Base-by-base conservation (phyloP, 2,113 vertebrate genomes). In the Alosa alosa region DNA sequence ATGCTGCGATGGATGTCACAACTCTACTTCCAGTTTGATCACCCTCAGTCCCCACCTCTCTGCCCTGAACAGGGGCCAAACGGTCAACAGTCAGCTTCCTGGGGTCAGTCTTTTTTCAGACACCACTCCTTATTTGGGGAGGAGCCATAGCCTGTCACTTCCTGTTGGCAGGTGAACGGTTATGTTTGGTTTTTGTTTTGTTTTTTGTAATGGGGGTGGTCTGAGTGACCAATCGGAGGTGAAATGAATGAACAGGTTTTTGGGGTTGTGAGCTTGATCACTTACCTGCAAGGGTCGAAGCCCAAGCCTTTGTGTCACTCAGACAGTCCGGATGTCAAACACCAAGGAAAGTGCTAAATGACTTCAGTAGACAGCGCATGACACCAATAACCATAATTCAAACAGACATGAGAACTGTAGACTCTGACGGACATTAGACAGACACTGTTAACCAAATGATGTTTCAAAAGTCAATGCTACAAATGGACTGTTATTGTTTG, bases 241-340 rank as follows among this genome's bases (percentile, higher is more conserved):
- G 31, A 17, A 78, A 78, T 11, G 72, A 78, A 78, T 36, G 72
- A 36, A 78, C 25, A 17, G 72, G 25, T 92, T 78, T 17, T 31
- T 15, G 36, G 72, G 72, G 31, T 36, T 13, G 11, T 17, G 72
- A 78, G 31, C 13, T 39, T 15, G 72, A 78, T 78, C 87, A 86
- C 85, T 90, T 90, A 89, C 90, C 92, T 90, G 91, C 91, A 91
- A 90, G 90, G 90, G 91, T 90, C 89, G 85, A 82, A 91, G 91
- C 91, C 92, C 91, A 83, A 91, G 91, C 91, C 91, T 91, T 78
- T 78, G 36, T 78, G 72, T 78, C 72, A 36, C 72, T 78, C 72
- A 78, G 31, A 78, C 72, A 78, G 72, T 78, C 31, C 31, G 72
- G 72, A 78, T 78, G 72, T 78, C 72, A 78, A 39, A 39, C 36